These are phyloP conservation scores for rat (Rattus norvegicus) DNA, from an alignment of 2,113 vertebrate species.

Conservation along the genomic window GRCr8 NC_086026.1:69592001-69592500, in stretches of 20 bases:
- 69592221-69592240: not conserved
- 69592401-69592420: not conserved
- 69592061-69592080: not conserved
- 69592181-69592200: not conserved
- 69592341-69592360: not conserved
- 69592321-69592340: not conserved
- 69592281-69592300: too few species aligned
- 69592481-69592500: not conserved
- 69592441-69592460: not conserved
- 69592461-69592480: not conserved
- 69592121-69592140: too few species aligned
- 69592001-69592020: not conserved
- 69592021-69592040: not conserved
- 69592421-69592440: not conserved
- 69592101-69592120: too few species aligned
- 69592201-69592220: not conserved
- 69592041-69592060: not conserved
- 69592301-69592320: not conserved
- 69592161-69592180: too few species aligned
- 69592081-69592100: too few species aligned
- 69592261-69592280: not conserved
- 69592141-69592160: too few species aligned
- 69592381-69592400: not conserved
- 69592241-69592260: not conserved
- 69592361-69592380: too few species aligned